These are phyloP conservation scores for Tretioscincus oriximinensis DNA, from an alignment of 2,113 vertebrate genomes.

Conservation along the genomic window DNA sequence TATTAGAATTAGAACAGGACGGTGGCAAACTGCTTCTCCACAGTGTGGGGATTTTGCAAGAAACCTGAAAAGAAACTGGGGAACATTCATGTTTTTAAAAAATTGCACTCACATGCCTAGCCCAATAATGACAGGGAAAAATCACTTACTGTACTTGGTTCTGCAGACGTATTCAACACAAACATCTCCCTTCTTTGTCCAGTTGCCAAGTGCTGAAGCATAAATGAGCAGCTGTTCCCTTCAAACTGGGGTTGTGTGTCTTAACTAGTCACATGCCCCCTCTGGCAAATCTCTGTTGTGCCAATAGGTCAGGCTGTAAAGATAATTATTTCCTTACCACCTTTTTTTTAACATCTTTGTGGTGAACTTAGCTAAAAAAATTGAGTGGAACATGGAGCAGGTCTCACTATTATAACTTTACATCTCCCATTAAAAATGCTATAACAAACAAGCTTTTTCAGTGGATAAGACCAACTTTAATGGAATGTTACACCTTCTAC, in stretches of 20 bases:
- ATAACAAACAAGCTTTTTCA: constrained; percentile 59
- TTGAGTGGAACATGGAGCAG: constrained; percentile 22
- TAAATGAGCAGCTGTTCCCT: constrained; percentile 80
- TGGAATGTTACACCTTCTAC: constrained; percentile 58
- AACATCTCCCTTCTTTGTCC: constrained; percentile 74
- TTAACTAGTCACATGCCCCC: constrained; percentile 81
- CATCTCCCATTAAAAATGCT: constrained; percentile 9
- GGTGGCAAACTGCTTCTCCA: constrained; percentile 32
- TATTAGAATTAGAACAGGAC: constrained; percentile 40
- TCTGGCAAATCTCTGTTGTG: constrained; percentile 73
- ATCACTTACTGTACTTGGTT: constrained; percentile 73
- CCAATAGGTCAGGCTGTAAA: constrained; percentile 77
- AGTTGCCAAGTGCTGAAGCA: constrained; percentile 74
- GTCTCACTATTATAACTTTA: constrained; percentile 33
- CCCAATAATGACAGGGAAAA: constrained; percentile 46
- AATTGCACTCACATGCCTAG: not conserved
- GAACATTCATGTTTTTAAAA: constrained; percentile 17
- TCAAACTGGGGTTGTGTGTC: constrained; percentile 68
- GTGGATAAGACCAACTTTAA: constrained; percentile 51
- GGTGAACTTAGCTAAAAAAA: constrained; percentile 47
- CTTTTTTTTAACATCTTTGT: constrained; percentile 60
- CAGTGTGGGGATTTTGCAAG: constrained; percentile 33
- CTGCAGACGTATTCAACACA: constrained; percentile 66
- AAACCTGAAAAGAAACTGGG: constrained; percentile 53
- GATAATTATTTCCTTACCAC: constrained; percentile 66